Evolutionary conservation across 2,113 vertebrate species (phyloP).

Genomic region (Ageneiosus marmoratus): DNA sequence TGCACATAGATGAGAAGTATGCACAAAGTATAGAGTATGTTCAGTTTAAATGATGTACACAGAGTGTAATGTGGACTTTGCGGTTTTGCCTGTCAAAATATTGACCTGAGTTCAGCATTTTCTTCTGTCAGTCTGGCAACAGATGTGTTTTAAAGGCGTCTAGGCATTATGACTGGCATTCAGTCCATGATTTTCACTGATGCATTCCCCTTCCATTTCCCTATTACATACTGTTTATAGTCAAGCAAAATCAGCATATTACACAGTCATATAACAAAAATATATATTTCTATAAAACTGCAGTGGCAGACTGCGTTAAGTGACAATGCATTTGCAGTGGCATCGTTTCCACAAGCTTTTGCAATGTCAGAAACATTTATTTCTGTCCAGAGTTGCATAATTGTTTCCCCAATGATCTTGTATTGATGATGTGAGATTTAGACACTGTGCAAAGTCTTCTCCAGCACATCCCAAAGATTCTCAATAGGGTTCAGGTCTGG

Average conservation of each 20-base stretch:
- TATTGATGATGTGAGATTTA: too few species aligned
- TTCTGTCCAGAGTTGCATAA: too few species aligned
- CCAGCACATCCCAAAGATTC: too few species aligned
- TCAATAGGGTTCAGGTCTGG: too few species aligned
- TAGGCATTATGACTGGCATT: background rate
- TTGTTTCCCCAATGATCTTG: too few species aligned
- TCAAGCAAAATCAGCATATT: background rate
- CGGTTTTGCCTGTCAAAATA: background rate
- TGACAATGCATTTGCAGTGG: too few species aligned
- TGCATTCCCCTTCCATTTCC: background rate
- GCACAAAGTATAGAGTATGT: background rate
- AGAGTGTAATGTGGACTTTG: background rate
- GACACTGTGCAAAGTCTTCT: too few species aligned
- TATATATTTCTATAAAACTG: too few species aligned
- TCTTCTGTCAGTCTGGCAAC: background rate
- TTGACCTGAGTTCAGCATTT: background rate
- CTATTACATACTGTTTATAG: background rate
- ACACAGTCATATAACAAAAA: too few species aligned
- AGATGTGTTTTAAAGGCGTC: background rate
- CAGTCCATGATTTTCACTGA: background rate
- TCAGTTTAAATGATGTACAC: background rate
- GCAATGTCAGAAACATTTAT: too few species aligned
- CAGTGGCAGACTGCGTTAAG: too few species aligned
- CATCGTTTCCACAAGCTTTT: too few species aligned
- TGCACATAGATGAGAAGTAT: background rate